These are phyloP conservation scores for Salarias fasciatus DNA, from an alignment of 2,797 vertebrate genomes.

Conservation along the genomic window DNA sequence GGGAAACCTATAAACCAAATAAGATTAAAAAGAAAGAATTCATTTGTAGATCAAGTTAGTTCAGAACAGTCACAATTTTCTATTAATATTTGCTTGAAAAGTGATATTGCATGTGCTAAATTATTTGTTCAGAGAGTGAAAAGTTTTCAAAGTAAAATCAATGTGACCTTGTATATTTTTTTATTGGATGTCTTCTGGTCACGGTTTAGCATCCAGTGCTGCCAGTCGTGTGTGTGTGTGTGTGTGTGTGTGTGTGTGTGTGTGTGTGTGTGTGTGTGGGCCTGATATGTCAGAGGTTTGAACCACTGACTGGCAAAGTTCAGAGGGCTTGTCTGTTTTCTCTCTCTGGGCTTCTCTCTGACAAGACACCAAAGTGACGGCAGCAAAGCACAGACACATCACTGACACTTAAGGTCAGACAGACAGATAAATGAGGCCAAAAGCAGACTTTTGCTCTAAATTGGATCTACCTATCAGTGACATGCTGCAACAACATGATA, in stretches of 20 bases:
- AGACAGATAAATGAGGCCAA: slow-evolving; percentile 55
- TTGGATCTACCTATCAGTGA: slow-evolving; percentile 22
- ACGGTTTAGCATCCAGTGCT: slow-evolving; percentile 63
- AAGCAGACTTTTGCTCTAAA: slow-evolving; percentile 34
- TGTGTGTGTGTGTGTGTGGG: slow-evolving; percentile 34
- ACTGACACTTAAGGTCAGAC: slow-evolving; percentile 64
- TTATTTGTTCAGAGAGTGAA: background rate
- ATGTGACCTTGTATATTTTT: slow-evolving; percentile 56
- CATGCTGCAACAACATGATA: slow-evolving; percentile 16
- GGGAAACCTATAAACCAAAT: too few species aligned
- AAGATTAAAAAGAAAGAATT: too few species aligned
- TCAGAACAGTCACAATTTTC: too few species aligned
- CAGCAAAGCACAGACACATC: slow-evolving; percentile 56
- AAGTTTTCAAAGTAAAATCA: slow-evolving; percentile 4
- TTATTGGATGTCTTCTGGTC: slow-evolving; percentile 53
- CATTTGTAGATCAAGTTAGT: too few species aligned
- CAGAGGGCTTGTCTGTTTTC: slow-evolving; percentile 80
- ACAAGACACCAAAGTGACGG: slow-evolving; percentile 72
- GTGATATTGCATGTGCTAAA: too few species aligned
- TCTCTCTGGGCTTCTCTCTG: slow-evolving; percentile 68
- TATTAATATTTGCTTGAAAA: too few species aligned
- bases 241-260: slow-evolving; percentile 27
- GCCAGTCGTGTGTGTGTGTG: slow-evolving; percentile 42
- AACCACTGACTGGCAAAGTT: slow-evolving; percentile 77
- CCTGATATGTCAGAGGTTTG: slow-evolving; percentile 70